Evolutionary conservation across 2,888 invertebrate genomes (phyloP), one percentile per base, ranked within the genome.

Genomic region (Ferdinandea cuprea): DNA sequence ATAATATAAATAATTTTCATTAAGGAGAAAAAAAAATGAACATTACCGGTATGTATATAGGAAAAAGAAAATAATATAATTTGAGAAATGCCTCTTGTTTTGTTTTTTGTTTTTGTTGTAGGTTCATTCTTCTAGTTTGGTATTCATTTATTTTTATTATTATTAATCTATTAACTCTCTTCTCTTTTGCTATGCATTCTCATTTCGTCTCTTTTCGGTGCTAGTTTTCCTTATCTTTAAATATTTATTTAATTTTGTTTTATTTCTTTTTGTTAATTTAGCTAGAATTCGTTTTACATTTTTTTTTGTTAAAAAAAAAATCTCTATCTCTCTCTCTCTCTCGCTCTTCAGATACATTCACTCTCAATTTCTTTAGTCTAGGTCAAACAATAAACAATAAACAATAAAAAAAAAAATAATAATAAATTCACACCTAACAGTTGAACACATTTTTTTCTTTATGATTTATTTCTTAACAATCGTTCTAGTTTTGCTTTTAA

Each of bases 21-120:
- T 63, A 50, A 19, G 17, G 54, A 66, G 69, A 63, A 68, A 54
- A 40, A 65, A 58, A 52, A 50, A 52, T 11, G 28, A 61, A 56
- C 6, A 50, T 44, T 54, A 63, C 8, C n/a, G 77, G 19, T 19
- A 46, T 65, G 13, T 73, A 21, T 58, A 28, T 66, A 61, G 71
- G 76, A 78, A 77, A 78, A 68, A 30, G 9, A 69, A 71, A 63
- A 40, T 68, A 37, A 48, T 54, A 58, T 52, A 40, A 56, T 59
- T 68, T 83, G 63, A 83, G 83, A 83, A 83, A 83, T 83, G 83
- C 83, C 68, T 81, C 48, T n/a, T n/a, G n/a, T n/a, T n/a, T n/a
- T 83, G 59, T 73, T 73, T 68, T 61, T 9, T 35, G 25, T 50
- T 7, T 17, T n/a, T n/a, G n/a, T n/a, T 72, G 42, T 68, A 79